Percentiles rank a stretch among this genome's conserved stretches.
These are phyloP conservation scores for Zaprionus tsacasi DNA, from an alignment of 1,140 invertebrate genomes.

Conservation along the genomic window DNA sequence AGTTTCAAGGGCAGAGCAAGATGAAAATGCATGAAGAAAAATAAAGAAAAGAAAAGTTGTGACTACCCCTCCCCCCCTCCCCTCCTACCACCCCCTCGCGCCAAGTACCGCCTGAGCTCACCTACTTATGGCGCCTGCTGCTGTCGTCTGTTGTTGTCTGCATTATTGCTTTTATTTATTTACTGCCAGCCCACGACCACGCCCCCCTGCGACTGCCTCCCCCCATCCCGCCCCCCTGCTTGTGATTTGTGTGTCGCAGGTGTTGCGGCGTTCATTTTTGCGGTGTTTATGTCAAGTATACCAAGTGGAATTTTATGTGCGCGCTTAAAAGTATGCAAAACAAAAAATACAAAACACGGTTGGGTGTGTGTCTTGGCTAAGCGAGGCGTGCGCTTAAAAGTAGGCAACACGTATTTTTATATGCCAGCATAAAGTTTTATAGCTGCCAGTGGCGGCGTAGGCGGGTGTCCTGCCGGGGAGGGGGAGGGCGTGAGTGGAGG, in stretches of 20 bases:
- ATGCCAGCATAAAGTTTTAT: conserved; percentile 23
- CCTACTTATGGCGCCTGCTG: conserved; percentile 55
- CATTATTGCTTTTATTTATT: conserved; percentile 80
- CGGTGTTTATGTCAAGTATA: conserved; percentile 78
- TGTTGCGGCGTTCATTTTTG: conserved; percentile 60
- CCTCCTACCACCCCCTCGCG: too few species aligned
- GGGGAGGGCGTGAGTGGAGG: conserved; percentile 13
- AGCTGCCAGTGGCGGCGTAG: background rate
- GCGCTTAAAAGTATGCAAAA: conserved; percentile 72
- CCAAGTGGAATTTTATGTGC: conserved; percentile 73
- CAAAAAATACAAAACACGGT: conserved; percentile 24
- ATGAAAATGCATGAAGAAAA: background rate
- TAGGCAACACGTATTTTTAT: conserved; percentile 64
- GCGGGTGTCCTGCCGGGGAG: too few species aligned
- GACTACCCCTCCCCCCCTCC: background rate
- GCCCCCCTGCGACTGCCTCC: background rate
- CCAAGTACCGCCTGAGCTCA: conserved; percentile 28
- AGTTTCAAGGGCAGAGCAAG: conserved; percentile 36
- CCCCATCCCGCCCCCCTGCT: background rate
- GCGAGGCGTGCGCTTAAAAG: conserved; percentile 57
- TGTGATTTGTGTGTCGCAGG: conserved; percentile 76
- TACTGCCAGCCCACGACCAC: conserved; percentile 41
- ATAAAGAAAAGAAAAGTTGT: background rate
- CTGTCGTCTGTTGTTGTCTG: conserved; percentile 55
- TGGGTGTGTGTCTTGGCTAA: conserved; percentile 33